Evolutionary conservation across 30 jellyfish, hydroid and myxozoan species (phyloP), one percentile per base, ranked within the genome.

Genomic region (Hydractinia echinata): DNA sequence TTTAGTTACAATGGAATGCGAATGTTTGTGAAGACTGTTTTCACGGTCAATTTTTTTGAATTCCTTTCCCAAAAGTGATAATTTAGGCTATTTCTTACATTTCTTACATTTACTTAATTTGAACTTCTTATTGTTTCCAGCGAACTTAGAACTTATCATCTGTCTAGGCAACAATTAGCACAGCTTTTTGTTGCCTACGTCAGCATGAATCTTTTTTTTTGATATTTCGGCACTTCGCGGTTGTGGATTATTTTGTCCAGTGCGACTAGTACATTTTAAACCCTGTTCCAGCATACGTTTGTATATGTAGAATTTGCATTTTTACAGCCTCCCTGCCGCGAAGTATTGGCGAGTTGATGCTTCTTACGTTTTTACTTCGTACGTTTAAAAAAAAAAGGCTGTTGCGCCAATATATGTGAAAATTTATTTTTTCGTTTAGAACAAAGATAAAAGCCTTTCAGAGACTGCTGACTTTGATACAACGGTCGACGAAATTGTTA

Each of bases 401-500:
- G 13, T 19, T 20, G 19, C 77, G 2, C 21, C n/a, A 10, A 10
- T 15, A 4, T 67, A 13, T 21, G 50, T 13, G 19, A 9, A 9
- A 67, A 10, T 11, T 71, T 52, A 0, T 20, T 8, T 20, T 50
- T 71, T 71, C 3, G 69, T 11, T 71, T 30, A 71, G 61, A 48
- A 52, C 55, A 71, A 71, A 71, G 53, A 52, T 7, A 5, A 20
- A 7, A 71, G 61, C n/a, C n/a, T 71, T 48, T 11, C 81, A 51
- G 74, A 64, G 39, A 64, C 68, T 3, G 50, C 11, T 52, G 81
- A 30, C 58, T 19, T 39, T 4, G 54, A 55, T 62, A 61, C 83
- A 55, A 61, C 83, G 9, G 55, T 55, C 1, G 86, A 79, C 16
- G 86, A 79, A 53, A 1, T 61, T 16, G 83, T 61, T 52, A 49